Conservation (phyloP, 2,888 invertebrate species). For the Eulithis testata region DNA sequence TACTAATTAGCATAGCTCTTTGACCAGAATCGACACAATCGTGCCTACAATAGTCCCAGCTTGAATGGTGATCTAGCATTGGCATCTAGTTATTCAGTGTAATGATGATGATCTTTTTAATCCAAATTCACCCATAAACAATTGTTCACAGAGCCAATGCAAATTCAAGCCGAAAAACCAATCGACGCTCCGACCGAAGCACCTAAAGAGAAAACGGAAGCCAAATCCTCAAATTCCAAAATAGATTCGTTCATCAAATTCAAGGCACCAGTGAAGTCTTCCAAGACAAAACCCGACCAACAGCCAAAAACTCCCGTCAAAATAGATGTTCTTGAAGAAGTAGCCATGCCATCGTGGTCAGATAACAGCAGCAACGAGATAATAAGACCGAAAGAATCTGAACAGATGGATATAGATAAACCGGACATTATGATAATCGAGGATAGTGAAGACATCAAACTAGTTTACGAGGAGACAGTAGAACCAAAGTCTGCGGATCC, state of each 20-base stretch:
- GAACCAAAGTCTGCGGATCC: constrained; percentile 41
- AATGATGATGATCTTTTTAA: too few relatives aligned
- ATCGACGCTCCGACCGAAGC: constrained; percentile 28
- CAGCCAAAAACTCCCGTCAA: constrained; percentile 72
- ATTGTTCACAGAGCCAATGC: constrained; percentile 22
- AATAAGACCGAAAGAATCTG: constrained; percentile 70
- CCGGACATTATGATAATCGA: constrained; percentile 45
- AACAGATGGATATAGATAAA: constrained; percentile 71
- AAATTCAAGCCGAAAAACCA: constrained; percentile 18
- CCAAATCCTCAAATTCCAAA: constrained; percentile 51
- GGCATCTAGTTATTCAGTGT: too few relatives aligned
- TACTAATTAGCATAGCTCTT: too few relatives aligned
- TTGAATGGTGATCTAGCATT: too few relatives aligned
- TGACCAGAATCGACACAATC: too few relatives aligned
- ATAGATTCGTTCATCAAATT: constrained; percentile 74
- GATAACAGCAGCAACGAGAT: constrained; percentile 76
- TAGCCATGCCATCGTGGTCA: constrained; percentile 80
- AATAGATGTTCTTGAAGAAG: constrained; percentile 72
- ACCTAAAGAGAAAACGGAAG: constrained; percentile 43
- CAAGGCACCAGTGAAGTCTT: constrained; percentile 68
- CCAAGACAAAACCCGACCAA: constrained; percentile 56
- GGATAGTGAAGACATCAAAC: constrained; percentile 84
- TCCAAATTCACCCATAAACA: not conserved
- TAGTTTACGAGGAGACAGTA: constrained; percentile 84
- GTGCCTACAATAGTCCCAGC: too few relatives aligned